These are phyloP conservation scores for Lamprotornis superbus DNA, from an alignment of 2,113 vertebrate genomes.

Conservation along the genomic window DNA sequence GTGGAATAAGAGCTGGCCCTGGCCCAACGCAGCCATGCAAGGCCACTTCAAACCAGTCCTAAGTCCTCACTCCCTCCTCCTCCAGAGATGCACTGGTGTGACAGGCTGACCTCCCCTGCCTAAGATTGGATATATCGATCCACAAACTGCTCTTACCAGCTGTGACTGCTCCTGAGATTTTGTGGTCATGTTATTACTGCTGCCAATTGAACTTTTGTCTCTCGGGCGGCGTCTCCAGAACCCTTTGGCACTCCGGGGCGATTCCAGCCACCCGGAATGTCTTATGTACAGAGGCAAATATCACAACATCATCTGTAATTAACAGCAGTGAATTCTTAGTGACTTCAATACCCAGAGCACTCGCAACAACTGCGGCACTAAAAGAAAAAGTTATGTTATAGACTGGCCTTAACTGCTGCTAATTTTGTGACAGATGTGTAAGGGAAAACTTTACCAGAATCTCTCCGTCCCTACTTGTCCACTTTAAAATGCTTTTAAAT, in stretches of 20 bases:
- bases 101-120: slow-evolving; percentile 67
- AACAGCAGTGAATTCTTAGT: slow-evolving; percentile 7
- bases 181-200: slow-evolving; percentile 30
- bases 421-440: background rate
- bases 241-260: slow-evolving; percentile 41
- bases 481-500: background rate
- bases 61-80: slow-evolving; percentile 36
- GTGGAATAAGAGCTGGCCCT: background rate
- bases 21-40: background rate
- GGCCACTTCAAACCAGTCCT: background rate
- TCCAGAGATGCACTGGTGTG: slow-evolving; percentile 59
- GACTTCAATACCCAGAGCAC: slow-evolving; percentile 31
- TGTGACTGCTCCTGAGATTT: slow-evolving; percentile 30
- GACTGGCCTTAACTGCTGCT: background rate
- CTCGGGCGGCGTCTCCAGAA: background rate
- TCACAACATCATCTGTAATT: slow-evolving; percentile 46
- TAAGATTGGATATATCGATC: slow-evolving; percentile 74
- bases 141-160: slow-evolving; percentile 62
- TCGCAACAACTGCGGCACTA: background rate
- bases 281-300: slow-evolving; percentile 40
- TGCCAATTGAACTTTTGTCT: slow-evolving; percentile 47
- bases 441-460: background rate
- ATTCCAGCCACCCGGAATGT: slow-evolving; percentile 46
- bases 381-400: background rate
- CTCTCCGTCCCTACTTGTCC: background rate